Percentiles rank a stretch among this genome's conserved stretches.
Evolutionary conservation across 2,113 vertebrate genomes (phyloP).

Genomic region (Calidris pugnax): DNA sequence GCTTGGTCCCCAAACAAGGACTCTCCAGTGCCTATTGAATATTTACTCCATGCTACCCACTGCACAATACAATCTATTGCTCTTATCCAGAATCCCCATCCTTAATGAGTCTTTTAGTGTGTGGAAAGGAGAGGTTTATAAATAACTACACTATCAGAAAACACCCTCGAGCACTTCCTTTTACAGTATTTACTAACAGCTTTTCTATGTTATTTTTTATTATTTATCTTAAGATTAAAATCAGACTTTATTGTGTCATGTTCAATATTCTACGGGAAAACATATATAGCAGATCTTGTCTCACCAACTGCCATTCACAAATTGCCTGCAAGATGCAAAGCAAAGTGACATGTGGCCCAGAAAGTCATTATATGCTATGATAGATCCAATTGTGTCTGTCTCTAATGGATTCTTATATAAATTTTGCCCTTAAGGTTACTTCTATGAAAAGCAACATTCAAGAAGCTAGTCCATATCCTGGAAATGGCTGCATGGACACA

Average conservation of each 20-base stretch:
- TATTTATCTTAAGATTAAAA: conserved; percentile 66
- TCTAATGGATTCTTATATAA: neutral
- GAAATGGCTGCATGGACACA: neutral
- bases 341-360: conserved; percentile 31
- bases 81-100: conserved; percentile 20
- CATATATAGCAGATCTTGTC: conserved; percentile 37
- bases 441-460: neutral
- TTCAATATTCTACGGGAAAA: conserved; percentile 57
- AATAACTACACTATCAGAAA: conserved; percentile 54
- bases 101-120: conserved; percentile 45
- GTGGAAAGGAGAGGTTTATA: conserved; percentile 45
- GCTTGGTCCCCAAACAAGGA: conserved; percentile 4
- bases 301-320: conserved; percentile 61
- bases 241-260: conserved; percentile 60
- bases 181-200: conserved; percentile 66
- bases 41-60: conserved; percentile 44
- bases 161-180: conserved; percentile 38
- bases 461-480: neutral
- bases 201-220: conserved; percentile 66
- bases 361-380: conserved; percentile 34
- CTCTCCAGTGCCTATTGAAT: conserved; percentile 42
- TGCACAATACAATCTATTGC: neutral
- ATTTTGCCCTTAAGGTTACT: conserved; percentile 8
- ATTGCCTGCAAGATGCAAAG: conserved; percentile 46
- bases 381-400: conserved; percentile 16